Percentiles rank a stretch among this genome's conserved stretches.
Evolutionary conservation across 2,888 invertebrate species (phyloP).

Genomic region (Cerastis leucographa): DNA sequence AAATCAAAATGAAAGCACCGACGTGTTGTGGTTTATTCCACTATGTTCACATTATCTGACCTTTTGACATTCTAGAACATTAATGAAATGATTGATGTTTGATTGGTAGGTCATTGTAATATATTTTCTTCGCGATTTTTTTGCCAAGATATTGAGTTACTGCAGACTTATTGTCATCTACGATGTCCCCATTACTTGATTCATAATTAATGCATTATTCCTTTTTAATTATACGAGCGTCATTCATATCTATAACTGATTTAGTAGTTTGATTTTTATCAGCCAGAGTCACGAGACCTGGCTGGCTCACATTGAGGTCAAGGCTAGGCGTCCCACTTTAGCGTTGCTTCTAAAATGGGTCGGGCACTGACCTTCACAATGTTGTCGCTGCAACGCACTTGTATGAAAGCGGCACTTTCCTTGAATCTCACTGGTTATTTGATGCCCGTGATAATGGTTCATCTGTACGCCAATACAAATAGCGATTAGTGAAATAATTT

Average conservation of each 20-base stretch:
- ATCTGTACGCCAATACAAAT: constrained; percentile 33
- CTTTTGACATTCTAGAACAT: constrained; percentile 47
- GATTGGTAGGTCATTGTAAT: constrained; percentile 26
- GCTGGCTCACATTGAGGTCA: constrained; percentile 67
- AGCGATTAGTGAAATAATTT: constrained; percentile 2
- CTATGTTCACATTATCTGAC: constrained; percentile 38
- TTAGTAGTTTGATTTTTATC: constrained; percentile 52
- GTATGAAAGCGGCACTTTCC: constrained; percentile 42
- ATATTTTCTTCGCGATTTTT: constrained; percentile 8
- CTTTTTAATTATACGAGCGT: constrained; percentile 24
- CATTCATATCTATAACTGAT: constrained; percentile 4
- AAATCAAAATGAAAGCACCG: constrained; percentile 53
- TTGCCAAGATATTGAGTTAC: constrained; percentile 22
- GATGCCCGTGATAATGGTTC: neutral
- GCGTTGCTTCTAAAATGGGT: constrained; percentile 72
- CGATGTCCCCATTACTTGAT: constrained; percentile 10
- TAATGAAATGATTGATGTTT: constrained; percentile 36
- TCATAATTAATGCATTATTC: neutral
- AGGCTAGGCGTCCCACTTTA: constrained; percentile 71
- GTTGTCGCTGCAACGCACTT: constrained; percentile 35
- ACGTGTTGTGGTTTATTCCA: constrained; percentile 18
- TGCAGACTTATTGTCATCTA: constrained; percentile 13
- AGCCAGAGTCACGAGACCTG: constrained; percentile 49
- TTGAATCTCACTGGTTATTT: constrained; percentile 15
- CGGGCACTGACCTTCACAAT: constrained; percentile 69